phyloP scores from a whole-genome alignment of 2,113 vertebrate genomes.

The Gracilinanus agilis region DNA sequence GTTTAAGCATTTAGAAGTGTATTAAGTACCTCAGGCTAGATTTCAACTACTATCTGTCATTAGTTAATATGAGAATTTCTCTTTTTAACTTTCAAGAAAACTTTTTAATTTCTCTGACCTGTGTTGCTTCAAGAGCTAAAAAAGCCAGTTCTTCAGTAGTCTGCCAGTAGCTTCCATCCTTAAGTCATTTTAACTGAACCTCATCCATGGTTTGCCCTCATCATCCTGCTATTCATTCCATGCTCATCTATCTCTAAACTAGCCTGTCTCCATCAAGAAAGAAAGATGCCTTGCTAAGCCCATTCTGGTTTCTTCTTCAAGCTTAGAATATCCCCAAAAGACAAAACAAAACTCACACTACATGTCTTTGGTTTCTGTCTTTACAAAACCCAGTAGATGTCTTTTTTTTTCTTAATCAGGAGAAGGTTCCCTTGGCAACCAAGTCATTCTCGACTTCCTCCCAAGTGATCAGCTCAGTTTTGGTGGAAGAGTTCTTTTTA shows the following conservation, averaged over 20 bases:
- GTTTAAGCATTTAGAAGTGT: background rate
- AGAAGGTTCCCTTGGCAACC: slow-evolving; percentile 6
- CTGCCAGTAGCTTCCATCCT: background rate
- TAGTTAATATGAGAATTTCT: background rate
- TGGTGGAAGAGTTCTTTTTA: background rate
- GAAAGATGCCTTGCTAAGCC: background rate
- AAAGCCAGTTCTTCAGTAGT: background rate
- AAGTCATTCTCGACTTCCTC: background rate
- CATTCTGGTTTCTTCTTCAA: background rate
- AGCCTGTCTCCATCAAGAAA: background rate
- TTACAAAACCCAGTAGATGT: background rate
- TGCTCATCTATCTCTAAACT: background rate
- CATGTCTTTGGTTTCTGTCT: background rate
- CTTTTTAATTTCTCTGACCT: background rate
- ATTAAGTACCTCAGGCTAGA: background rate
- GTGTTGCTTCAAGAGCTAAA: background rate
- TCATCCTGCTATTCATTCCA: background rate
- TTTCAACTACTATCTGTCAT: background rate
- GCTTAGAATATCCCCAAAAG: background rate
- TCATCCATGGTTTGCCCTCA: background rate
- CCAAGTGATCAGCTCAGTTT: background rate
- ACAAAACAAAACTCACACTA: background rate
- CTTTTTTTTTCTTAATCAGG: background rate
- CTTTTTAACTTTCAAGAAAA: background rate
- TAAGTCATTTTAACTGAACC: background rate